Evolutionary conservation across 2,113 vertebrate species (phyloP).

Genomic region (Piprites chloris): DNA sequence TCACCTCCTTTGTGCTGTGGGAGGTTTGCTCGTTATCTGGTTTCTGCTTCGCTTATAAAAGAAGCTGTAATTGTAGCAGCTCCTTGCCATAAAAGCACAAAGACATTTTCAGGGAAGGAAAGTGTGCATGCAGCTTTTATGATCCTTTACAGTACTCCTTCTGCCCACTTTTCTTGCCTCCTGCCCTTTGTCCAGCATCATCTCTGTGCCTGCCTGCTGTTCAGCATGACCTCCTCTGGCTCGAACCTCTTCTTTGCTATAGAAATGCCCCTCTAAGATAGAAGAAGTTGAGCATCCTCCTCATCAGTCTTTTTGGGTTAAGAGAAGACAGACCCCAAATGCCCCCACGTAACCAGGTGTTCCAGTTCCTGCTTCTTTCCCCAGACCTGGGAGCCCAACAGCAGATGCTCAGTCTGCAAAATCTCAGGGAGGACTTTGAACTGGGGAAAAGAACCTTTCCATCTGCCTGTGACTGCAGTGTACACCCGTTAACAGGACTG

Average conservation of each 20-base stretch:
- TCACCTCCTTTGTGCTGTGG: slow-evolving; percentile 24
- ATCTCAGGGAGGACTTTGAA: not conserved
- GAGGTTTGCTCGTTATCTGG: slow-evolving; percentile 57
- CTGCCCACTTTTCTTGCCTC: not conserved
- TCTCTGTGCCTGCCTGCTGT: not conserved
- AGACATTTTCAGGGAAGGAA: slow-evolving; percentile 30
- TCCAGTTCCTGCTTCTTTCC: not conserved
- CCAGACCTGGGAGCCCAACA: not conserved
- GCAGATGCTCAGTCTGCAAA: not conserved
- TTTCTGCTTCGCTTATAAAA: slow-evolving; percentile 26
- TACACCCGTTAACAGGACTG: not conserved
- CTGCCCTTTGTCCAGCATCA: slow-evolving; percentile 1
- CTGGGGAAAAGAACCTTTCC: not conserved
- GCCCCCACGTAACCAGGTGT: not conserved
- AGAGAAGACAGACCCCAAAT: not conserved
- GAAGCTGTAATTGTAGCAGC: slow-evolving; percentile 37
- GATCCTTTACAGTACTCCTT: not conserved
- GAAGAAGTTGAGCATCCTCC: not conserved
- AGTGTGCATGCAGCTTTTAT: not conserved
- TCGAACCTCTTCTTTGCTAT: not conserved
- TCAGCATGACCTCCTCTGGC: not conserved
- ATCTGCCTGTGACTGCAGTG: not conserved
- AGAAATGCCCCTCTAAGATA: not conserved
- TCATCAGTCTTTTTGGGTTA: not conserved
- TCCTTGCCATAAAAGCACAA: slow-evolving; percentile 45